Evolutionary conservation across 2,888 invertebrate genomes (phyloP), one percentile per base, ranked within the genome.

Genomic region (Melangyna quadrimaculata): DNA sequence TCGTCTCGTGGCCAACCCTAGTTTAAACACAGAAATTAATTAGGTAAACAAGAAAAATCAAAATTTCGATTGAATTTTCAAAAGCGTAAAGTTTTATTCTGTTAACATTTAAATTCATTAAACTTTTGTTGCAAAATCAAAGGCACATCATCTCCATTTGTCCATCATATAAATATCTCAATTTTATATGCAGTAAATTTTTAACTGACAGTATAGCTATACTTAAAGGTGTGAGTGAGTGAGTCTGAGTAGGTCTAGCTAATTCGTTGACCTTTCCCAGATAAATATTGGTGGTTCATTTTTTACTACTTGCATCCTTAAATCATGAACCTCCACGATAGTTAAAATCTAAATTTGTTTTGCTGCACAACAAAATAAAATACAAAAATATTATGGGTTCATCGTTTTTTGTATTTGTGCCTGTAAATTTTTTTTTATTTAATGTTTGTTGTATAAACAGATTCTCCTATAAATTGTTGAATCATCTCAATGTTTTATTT

Each of bases 401-500:
- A 48, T 48, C n/a, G 67, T 22, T 67, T 43, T 17, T 55, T 27
- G 14, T 37, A 22, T 63, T 72, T 53, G 37, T 43, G 27, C 70
- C 78, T 72, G 27, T 45, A 24, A 19, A n/a, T 63, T 19, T 61
- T 71, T 65, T 75, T 1, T 8, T 6, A 4, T 48, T 48, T 4
- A 37, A 2, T 32, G 19, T 45, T 45, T 17, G 2, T 48, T 22
- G 3, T 74, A 57, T 53, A 40, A 80, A 35, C 35, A 17, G 27
- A 43, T 48, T 74, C 57, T 70, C 17, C 55, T 74, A 55, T 63
- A 37, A 70, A 65, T 40, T 35, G 53, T 69, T 24, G n/a, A 32
- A 22, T 22, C 7, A 10, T 45, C 8, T 45, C 45, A 45, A 63
- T 74, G 9, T 74, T 79, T n/a, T 69, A 74, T 79, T 79, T 80